Base-by-base conservation (phyloP, 2,113 vertebrate species). In the Sphyrna mokarran region DNA sequence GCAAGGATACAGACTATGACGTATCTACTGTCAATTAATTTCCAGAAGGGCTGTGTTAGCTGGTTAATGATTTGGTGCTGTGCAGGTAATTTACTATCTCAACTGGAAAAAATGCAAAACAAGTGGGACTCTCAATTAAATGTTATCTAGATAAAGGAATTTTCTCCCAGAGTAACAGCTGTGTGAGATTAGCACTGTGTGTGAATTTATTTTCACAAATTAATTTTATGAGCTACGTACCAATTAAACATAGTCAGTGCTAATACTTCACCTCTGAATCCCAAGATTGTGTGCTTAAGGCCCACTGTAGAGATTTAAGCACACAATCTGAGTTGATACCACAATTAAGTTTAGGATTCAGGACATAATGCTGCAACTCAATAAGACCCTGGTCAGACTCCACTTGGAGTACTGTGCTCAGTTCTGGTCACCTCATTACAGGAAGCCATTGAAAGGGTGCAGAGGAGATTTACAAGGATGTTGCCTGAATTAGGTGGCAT, bases 81-180 rank as follows among this genome's bases (percentile, higher is more conserved):
- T 70, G 94, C 69, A 95, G 68, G 43, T 95, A 95, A 95, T 72
- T 72, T 33, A 72, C 89, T n/a, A 93, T 68, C 63, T 66, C 94
- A 95, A 33, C 40, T 72, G 69, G 94, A 95, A 72, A 76, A 54
- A 95, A 54, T 95, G 94, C 26, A 95, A 95, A 95, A 23, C 68
- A 95, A 95, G 43, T 76, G 69, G 69, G 69, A 72, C 37, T 48
- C 94, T 54, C 68, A 54, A 76, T 95, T 95, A 95, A 72, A 95
- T 26, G 54, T 33, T 72, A 76, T 95, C 68, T 33, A n/a, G 87
- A 29, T 61, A 29, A 95, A 54, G 94, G 69, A 95, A 95, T 95
- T 72, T 72, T 72, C 94, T 72, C 26, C 11, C 69, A 48, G 11
- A 54, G 37, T 72, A 48, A 48, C 23, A 72, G 69, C 94, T 72